Conservation (phyloP, 2,113 vertebrate genomes). For the Saccopteryx bilineata region DNA sequence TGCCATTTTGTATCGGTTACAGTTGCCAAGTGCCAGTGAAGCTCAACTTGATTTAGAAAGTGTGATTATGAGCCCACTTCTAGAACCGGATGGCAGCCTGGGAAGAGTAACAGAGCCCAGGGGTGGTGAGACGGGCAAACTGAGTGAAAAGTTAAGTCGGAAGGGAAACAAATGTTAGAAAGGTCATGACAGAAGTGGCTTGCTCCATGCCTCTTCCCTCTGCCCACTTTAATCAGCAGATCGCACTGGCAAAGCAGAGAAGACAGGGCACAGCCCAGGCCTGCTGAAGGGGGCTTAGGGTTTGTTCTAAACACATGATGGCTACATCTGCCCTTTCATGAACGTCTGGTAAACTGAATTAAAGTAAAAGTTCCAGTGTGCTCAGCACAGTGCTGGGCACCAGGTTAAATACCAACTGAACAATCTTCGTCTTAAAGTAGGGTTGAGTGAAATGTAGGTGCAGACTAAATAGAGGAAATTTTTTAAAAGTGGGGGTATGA, state of each 20-base stretch:
- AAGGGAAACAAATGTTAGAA: background rate
- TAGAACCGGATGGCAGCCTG: background rate
- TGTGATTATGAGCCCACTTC: background rate
- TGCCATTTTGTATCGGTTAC: conserved; percentile 8
- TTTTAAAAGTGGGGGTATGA: background rate
- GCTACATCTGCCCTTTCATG: background rate
- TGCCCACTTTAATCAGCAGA: background rate
- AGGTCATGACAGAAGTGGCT: background rate
- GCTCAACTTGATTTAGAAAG: conserved; percentile 47
- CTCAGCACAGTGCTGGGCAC: background rate
- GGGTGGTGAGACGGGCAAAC: background rate
- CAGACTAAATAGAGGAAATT: background rate
- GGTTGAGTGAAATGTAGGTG: background rate
- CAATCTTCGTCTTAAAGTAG: background rate
- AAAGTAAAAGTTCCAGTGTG: background rate
- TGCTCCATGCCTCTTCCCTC: background rate
- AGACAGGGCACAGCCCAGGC: background rate
- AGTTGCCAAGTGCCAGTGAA: background rate
- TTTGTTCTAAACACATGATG: background rate
- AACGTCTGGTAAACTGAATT: background rate
- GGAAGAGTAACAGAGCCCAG: background rate
- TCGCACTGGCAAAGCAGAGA: background rate
- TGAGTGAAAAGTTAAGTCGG: background rate
- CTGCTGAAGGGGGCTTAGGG: background rate
- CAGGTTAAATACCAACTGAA: background rate